Base-by-base conservation (phyloP, 2,888 invertebrate species). In the Hirudinaria manillensis region DNA sequence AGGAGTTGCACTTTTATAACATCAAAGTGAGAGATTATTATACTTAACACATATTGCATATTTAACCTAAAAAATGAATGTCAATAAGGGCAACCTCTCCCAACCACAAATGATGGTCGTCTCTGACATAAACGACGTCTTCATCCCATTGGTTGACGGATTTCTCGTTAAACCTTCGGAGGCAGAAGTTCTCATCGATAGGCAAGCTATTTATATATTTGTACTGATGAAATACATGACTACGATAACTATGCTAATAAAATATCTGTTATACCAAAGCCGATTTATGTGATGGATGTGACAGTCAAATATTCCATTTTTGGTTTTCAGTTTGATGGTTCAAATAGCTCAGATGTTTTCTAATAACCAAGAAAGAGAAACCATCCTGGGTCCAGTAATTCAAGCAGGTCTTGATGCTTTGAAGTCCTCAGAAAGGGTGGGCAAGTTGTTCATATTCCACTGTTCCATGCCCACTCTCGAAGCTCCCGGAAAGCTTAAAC, bases 41-140 rank as follows among this genome's bases (percentile, higher is more conserved):
- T 29, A 13, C 56, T 32, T 29, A 27, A 72, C n/a, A 16, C 27
- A 72, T 32, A 21, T 34, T 3, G 13, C 13, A 45, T 61, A 36
- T 68, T 32, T 68, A 16, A 7, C n/a, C 19, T 68, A 6, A 36
- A 10, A 67, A 10, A 21, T 67, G 27, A 27, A 61, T 61, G 61
- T 61, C 21, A 4, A 45, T 24, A 86, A 91, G 90, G 90, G 91
- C 76, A 79, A 81, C 66, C 78, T 86, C 67, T 84, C 84, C 0
- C 94, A 94, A 83, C 97, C 95, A 0, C 95, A 94, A 88, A 96
- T 97, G 95, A 87, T 97, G 89, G 92, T 94, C 0, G 96, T 97
- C 27, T 94, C 95, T 0, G 99, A 99, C 86, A 90, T 95, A 55
- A 89, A 91, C 65, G 98, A 99, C 85, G 93, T 98, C 89, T 99